Percentiles rank a stretch among this genome's conserved stretches.
phyloP scores from a whole-genome alignment of 1,140 invertebrate genomes.

The Metopolophium dirhodum region DNA sequence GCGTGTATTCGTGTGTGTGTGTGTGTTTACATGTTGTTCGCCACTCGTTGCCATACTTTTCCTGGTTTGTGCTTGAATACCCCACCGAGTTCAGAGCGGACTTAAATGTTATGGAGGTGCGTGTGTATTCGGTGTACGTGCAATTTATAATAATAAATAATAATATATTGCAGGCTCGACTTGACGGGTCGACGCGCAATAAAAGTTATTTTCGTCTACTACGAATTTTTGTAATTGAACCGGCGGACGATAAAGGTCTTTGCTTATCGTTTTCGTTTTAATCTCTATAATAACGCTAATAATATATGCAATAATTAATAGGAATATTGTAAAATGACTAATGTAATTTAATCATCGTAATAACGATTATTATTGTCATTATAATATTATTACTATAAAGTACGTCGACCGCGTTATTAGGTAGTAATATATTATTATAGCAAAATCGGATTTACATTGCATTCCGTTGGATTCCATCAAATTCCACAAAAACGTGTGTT shows the following conservation, averaged over 20 bases:
- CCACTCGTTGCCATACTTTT: constrained; percentile 13
- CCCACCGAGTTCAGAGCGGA: neutral
- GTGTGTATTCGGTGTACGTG: neutral
- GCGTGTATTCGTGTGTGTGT: neutral
- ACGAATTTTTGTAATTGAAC: neutral
- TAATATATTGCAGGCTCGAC: neutral
- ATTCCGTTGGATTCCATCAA: neutral
- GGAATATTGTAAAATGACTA: neutral
- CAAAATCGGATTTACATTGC: neutral
- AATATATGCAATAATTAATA: neutral
- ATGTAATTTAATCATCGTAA: neutral
- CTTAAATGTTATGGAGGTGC: neutral
- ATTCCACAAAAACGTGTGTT: neutral
- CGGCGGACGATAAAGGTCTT: neutral
- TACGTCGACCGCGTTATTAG: neutral
- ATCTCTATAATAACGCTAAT: neutral
- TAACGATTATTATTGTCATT: neutral
- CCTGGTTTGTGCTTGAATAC: neutral
- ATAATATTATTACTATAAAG: neutral
- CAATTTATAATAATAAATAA: constrained; percentile 4
- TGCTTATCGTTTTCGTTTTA: neutral
- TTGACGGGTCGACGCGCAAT: constrained; percentile 12
- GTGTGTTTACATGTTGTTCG: neutral
- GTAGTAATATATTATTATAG: neutral
- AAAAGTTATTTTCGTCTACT: neutral